Conservation (phyloP, 2,113 vertebrate species). For the Coryphaenoides rupestris region DNA sequence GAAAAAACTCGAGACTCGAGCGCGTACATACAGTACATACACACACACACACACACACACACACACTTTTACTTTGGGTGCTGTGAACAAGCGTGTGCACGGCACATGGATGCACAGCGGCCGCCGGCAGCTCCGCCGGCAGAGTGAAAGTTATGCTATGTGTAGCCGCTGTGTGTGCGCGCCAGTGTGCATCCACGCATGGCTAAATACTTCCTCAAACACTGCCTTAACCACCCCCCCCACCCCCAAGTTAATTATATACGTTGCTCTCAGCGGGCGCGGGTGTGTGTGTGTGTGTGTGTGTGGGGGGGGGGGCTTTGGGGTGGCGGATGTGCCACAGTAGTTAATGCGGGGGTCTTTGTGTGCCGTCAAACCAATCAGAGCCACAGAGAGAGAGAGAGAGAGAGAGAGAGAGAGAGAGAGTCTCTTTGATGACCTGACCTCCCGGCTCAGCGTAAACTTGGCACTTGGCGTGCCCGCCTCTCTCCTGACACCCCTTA, state of each 20-base stretch:
- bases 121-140: not conserved
- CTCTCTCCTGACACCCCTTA: not conserved
- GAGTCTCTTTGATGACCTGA: not conserved
- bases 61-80: too few relatives aligned
- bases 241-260: conserved; percentile 23
- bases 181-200: conserved; percentile 21
- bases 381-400: not conserved
- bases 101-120: not conserved
- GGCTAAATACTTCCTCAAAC: conserved; percentile 38
- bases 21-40: too few relatives aligned
- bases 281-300: conserved; percentile 8
- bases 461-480: not conserved
- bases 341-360: conserved; percentile 21
- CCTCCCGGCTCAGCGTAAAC: not conserved
- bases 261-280: conserved; percentile 34
- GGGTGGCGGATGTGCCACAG: not conserved
- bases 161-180: conserved; percentile 3
- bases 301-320: not conserved
- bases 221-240: conserved; percentile 13
- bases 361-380: conserved; percentile 18
- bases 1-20: too few relatives aligned
- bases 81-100: not conserved
- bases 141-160: conserved; percentile 1
- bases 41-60: not conserved
- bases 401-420: too few relatives aligned